phyloP scores from a whole-genome alignment of 1,140 invertebrate species.

The Homarus americanus region DNA sequence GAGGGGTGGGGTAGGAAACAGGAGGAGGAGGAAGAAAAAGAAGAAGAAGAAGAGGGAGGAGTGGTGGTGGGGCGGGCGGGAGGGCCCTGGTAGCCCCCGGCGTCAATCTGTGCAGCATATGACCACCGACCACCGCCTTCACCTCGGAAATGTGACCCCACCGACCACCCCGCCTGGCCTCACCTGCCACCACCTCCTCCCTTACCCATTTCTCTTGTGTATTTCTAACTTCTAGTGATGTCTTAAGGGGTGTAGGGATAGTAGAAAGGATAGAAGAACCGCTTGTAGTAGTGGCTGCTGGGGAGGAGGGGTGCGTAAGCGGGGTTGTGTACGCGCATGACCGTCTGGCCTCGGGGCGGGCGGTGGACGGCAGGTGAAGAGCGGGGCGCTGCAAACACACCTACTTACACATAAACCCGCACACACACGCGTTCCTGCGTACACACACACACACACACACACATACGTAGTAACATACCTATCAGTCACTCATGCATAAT shows the following conservation, averaged over 20 bases:
- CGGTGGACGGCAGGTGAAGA: constrained; percentile 61
- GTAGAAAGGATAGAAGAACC: neutral
- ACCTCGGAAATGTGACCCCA: constrained; percentile 61
- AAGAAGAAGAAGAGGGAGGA: neutral
- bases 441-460: constrained; percentile 28
- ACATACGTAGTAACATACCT: constrained; percentile 14
- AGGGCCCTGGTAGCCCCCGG: constrained; percentile 10
- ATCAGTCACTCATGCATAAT: constrained; percentile 21
- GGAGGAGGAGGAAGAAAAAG: constrained; percentile 4
- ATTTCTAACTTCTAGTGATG: neutral
- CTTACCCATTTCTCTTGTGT: neutral
- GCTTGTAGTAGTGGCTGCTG: neutral
- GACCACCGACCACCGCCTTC: constrained; percentile 62
- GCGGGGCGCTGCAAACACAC: constrained; percentile 21
- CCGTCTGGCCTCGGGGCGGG: constrained; percentile 13
- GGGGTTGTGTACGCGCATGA: constrained; percentile 63
- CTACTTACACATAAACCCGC: neutral
- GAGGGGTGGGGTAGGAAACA: neutral
- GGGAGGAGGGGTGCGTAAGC: neutral
- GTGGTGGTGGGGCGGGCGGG: neutral
- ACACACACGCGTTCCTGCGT: neutral
- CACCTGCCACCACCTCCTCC: neutral
- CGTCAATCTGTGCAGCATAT: constrained; percentile 67
- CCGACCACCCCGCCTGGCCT: neutral
- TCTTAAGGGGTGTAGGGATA: neutral